Base-by-base conservation (phyloP, 2,888 invertebrate species). In the Phoenoteleia sp. region DNA sequence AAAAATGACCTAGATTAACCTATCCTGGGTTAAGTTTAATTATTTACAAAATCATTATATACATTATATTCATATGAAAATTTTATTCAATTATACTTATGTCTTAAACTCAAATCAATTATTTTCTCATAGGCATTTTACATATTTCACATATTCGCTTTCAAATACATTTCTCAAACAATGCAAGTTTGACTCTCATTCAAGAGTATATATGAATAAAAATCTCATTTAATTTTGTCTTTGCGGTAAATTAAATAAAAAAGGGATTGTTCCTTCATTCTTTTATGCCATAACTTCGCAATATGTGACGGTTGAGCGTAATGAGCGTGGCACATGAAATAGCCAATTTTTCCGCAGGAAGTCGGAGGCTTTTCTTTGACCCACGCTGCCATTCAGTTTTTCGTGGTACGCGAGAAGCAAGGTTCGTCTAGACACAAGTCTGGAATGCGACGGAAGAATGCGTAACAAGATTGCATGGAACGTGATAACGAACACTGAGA, bases 391-490 rank as follows among this genome's bases (percentile, higher is more conserved):
- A 66, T 81, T 81, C 29, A 62, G 77, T 84, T 84, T 84, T 84
- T 84, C 84, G 69, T 58, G 69, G 71, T 17, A 62, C 72, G 27
- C 33, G 49, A 64, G 52, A 25, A 49, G 39, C 76, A 33, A 15
- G 66, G 56, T 36, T 62, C 83, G 79, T 74, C 75, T 80, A 84
- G 75, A 74, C 71, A 27, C 56, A 36, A n/a, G 62, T 75, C 81
- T 69, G 80, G 84, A 84, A 84, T 84, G 81, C 81, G 81, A 76
- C 81, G 77, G 76, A 54, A 67, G 84, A 81, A 84, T 84, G 80
- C 75, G 84, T 81, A 84, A 84, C 76, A 84, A 84, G 84, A 84
- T 84, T 72, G 84, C 76, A 52, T 77, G 81, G 84, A 84, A 84
- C 84, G 84, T 84, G 84, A 81, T 84, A 84, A 84, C 84, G 81